These are phyloP conservation scores for Maconellicoccus hirsutus DNA, from an alignment of 1,140 invertebrate species.

Conservation along the genomic window DNA sequence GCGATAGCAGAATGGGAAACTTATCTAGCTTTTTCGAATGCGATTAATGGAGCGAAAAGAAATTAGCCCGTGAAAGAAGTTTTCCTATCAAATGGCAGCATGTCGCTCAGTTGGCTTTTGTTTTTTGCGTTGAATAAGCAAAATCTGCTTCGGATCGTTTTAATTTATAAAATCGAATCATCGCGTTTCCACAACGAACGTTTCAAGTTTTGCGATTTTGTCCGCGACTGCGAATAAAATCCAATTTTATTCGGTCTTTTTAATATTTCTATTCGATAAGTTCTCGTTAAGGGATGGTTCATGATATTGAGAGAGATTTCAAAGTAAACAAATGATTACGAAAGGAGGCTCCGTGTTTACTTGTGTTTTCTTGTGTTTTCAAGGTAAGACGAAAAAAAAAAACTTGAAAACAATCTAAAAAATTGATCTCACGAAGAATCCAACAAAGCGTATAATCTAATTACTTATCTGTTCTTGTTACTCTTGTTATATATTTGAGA, in stretches of 20 bases:
- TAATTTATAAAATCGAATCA: background rate
- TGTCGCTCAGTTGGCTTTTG: background rate
- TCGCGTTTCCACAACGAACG: background rate
- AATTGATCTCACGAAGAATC: too few relatives aligned
- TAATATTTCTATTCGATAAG: too few relatives aligned
- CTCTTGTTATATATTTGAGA: background rate
- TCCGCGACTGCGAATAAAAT: background rate
- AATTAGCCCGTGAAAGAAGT: background rate
- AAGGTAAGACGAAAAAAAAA: too few relatives aligned
- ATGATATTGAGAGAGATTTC: too few relatives aligned
- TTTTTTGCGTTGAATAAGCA: background rate
- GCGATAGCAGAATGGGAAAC: background rate
- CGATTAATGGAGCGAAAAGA: constrained; percentile 8
- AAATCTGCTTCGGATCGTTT: constrained; percentile 1
- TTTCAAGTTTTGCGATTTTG: background rate
- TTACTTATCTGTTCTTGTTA: too few relatives aligned
- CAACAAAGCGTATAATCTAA: too few relatives aligned
- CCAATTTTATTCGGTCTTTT: background rate
- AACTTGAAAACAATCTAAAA: too few relatives aligned
- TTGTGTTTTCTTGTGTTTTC: too few relatives aligned
- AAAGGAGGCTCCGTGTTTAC: too few relatives aligned
- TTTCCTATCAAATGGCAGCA: background rate
- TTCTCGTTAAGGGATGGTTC: too few relatives aligned
- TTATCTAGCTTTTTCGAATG: background rate
- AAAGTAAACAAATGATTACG: too few relatives aligned